Evolutionary conservation across 2,888 invertebrate genomes (phyloP).

Genomic region (Endomychus coccineus): DNA sequence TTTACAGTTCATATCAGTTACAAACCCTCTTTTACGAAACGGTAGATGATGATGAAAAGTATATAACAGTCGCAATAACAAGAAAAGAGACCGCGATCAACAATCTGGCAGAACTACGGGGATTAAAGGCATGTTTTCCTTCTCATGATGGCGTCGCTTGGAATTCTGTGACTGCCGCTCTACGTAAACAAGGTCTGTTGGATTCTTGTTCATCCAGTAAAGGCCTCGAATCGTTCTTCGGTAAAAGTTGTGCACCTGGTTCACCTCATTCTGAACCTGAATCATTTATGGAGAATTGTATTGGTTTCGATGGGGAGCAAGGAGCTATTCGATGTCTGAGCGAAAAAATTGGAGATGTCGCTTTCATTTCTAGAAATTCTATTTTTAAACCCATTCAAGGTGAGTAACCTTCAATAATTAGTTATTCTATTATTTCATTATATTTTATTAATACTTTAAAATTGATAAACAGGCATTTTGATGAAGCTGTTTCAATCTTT

Average conservation of each 20-base stretch:
- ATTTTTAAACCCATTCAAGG: conserved; percentile 45
- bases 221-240: conserved; percentile 54
- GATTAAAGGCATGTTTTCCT: conserved; percentile 72
- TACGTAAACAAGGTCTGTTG: conserved; percentile 37
- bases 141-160: conserved; percentile 68
- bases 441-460: too few species aligned
- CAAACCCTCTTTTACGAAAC: conserved; percentile 56
- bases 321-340: conserved; percentile 61
- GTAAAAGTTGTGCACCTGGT: conserved; percentile 56
- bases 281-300: conserved; percentile 31
- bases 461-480: too few species aligned
- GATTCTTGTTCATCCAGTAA: conserved; percentile 40
- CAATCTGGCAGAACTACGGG: conserved; percentile 57
- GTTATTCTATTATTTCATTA: too few species aligned
- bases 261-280: conserved; percentile 30
- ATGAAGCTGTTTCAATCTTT: too few species aligned
- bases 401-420: conserved; percentile 32
- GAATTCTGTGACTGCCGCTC: conserved; percentile 51
- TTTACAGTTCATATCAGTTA: conserved; percentile 50
- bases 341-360: conserved; percentile 66
- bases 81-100: conserved; percentile 51
- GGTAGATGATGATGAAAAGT: conserved; percentile 52
- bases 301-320: conserved; percentile 49
- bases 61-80: conserved; percentile 62
- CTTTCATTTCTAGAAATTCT: conserved; percentile 53